Conservation (phyloP, 2,113 vertebrate genomes). For the Microcebus jonahi region DNA sequence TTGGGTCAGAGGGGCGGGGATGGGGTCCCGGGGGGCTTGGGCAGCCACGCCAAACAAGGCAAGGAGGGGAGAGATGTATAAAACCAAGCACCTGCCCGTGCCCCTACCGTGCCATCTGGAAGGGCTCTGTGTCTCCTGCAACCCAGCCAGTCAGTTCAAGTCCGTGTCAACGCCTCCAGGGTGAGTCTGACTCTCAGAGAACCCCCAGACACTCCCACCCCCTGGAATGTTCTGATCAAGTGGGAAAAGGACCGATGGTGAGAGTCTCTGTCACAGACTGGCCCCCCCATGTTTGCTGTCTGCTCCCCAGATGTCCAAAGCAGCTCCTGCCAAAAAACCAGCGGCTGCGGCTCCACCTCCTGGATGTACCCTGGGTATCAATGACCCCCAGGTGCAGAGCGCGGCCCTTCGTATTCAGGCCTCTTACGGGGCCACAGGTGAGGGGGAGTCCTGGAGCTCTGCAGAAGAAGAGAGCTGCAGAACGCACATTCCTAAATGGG, state of each 20-base stretch:
- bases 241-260: neutral
- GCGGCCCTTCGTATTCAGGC: conserved; percentile 84
- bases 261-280: neutral
- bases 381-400: conserved; percentile 83
- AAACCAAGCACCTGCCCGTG: conserved; percentile 1
- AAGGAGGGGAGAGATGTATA: conserved; percentile 37
- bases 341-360: conserved; percentile 65
- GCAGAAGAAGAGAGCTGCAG: neutral
- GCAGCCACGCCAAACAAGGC: conserved; percentile 51
- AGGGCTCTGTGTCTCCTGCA: neutral
- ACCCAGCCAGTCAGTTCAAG: neutral
- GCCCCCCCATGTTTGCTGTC: neutral
- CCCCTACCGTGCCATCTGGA: neutral
- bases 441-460: neutral
- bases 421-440: conserved; percentile 85
- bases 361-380: conserved; percentile 82
- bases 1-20: neutral
- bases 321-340: conserved; percentile 62
- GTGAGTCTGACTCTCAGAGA: neutral
- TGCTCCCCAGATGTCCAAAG: conserved; percentile 83
- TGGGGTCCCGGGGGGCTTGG: neutral
- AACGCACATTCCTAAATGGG: neutral
- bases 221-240: neutral
- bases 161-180: neutral
- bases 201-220: neutral